Evolutionary conservation across 2,113 vertebrate species (phyloP).

Genomic region (Phoenicopterus ruber): DNA sequence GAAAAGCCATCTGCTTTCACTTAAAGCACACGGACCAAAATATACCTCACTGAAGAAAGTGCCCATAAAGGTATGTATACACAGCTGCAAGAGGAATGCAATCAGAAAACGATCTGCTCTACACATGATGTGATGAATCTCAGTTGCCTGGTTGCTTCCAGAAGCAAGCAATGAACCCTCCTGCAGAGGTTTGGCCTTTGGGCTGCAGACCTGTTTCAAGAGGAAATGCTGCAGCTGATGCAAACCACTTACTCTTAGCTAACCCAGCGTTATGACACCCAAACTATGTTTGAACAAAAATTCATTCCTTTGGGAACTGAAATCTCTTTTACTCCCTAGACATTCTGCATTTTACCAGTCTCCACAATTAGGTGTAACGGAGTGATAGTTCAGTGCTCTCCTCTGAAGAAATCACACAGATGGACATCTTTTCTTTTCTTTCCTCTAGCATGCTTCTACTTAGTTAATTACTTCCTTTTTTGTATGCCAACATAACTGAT

Average conservation of each 20-base stretch:
- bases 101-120: not conserved
- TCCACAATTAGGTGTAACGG: not conserved
- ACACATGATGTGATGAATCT: not conserved
- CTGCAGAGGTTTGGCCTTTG: not conserved
- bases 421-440: not conserved
- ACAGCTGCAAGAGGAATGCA: not conserved
- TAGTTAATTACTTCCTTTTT: no score
- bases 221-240: not conserved
- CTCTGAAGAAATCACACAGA: not conserved
- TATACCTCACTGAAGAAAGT: not conserved
- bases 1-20: no score
- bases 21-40: not conserved
- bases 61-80: rapidly evolving
- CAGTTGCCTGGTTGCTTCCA: not conserved
- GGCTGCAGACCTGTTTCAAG: no score
- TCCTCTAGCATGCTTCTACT: not conserved
- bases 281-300: not conserved
- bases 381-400: not conserved
- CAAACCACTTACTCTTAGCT: not conserved
- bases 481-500: no score
- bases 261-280: not conserved
- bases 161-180: not conserved
- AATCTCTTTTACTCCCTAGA: not conserved
- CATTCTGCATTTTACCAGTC: not conserved
- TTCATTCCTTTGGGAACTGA: not conserved